Base-by-base conservation (phyloP, 2,113 vertebrate species). In the Ictalurus punctatus region DNA sequence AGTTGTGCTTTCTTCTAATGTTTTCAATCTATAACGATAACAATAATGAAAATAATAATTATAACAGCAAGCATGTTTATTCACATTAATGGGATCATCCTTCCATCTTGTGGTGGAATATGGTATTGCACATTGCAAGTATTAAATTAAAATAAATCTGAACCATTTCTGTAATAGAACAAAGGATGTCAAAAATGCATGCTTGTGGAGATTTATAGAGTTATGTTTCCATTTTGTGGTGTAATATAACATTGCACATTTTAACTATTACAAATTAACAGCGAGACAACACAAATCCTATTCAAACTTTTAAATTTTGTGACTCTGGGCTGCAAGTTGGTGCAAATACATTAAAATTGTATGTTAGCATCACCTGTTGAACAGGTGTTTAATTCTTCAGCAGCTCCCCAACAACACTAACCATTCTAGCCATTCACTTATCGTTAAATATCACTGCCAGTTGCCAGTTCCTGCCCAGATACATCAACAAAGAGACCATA, bases 1-100 rank as follows among this genome's bases (percentile, higher is more conserved):
- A 99, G 93, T 99, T 99, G 95, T 99, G 98, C 94, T 99, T 99
- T 94, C 98, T 96, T 95, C 98, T 95, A 92, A 99, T 98, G 93
- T 99, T 99, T 96, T 99, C 98, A 86, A 99, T 95, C 98, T 99
- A 84, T 13, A 90, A 25, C 78, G 17, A 63, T 30, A 73, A 58
- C 16, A 27, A 9, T 19, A 6, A 56, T 40, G 12, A 58, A 19
- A 27, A 6, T 19, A 6, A 56, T 40, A 23, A 44, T 27, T 0
- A 63, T 40, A 37, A 48, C 7, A 44, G 25, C 27, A 44, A 27
- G 48, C 48, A 54, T 13, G 8, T 52, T 54, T 80, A 27, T 37
- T 40, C 74, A 78, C 40, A 40, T 74, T 74, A 48, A 73, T 73
- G 19, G 30, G 16, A 17, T 19, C 6, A 71, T 54, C 44, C 27